A percentile compares a stretch with the other conserved stretches of the same genome.
phyloP scores from a whole-genome alignment of 2,113 vertebrate genomes.

The Cercopithecus mona region DNA sequence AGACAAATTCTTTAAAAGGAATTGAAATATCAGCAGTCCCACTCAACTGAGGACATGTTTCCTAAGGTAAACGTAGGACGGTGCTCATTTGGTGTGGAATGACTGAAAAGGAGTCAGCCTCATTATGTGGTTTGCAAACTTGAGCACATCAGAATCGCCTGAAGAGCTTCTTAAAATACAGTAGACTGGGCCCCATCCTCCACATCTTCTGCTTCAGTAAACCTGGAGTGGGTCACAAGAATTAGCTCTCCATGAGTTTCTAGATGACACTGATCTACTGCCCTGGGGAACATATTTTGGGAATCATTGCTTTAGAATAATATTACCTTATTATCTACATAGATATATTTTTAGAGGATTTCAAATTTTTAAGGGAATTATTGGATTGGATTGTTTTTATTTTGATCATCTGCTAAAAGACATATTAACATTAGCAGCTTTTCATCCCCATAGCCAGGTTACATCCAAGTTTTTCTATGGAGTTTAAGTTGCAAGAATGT shows the following conservation, averaged over 20 bases:
- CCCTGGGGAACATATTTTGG: neutral
- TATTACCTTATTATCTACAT: too few relatives aligned
- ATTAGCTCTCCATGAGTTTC: neutral
- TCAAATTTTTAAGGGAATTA: neutral
- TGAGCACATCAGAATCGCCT: neutral
- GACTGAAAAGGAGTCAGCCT: neutral
- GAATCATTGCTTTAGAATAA: neutral
- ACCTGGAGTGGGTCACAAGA: neutral
- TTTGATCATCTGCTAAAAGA: neutral
- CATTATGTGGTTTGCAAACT: neutral
- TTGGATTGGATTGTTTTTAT: neutral
- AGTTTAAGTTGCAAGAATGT: neutral
- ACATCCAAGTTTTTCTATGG: neutral
- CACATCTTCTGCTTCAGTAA: neutral
- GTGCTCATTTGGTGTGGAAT: neutral
- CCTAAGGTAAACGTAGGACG: neutral
- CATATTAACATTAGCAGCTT: neutral
- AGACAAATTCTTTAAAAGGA: slow-evolving; percentile 18
- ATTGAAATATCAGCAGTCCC: neutral
- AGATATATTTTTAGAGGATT: neutral
- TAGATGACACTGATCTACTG: neutral
- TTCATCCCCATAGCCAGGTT: neutral
- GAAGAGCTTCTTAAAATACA: neutral
- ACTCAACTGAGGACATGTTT: neutral
- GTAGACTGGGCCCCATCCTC: neutral